Base-by-base conservation (phyloP, 2,888 invertebrate species). In the Geophilus truncorum region DNA sequence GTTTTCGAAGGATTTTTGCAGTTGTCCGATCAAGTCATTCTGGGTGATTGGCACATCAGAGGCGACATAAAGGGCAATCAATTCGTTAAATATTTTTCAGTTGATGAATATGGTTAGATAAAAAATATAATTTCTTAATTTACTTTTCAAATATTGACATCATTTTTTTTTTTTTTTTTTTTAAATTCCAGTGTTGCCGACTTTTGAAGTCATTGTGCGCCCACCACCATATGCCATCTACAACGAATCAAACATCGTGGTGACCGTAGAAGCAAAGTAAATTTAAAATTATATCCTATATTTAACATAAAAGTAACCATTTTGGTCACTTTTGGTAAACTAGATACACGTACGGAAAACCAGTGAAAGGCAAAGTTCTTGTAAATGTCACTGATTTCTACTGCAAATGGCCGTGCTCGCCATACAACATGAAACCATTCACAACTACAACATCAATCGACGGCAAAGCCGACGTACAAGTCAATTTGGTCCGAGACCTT, bases 151-250 rank as follows among this genome's bases (percentile, higher is more conserved):
- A 57, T 15, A 57, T 34, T 77, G 4, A 30, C 15, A 28, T 5
- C 18, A 70, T 57, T 21, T 40, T 45, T 21, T 4, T 45, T 18
- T 70, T 21, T 77, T 21, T 79, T 78, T 81, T 81, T 80, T 78
- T 79, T 51, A 23, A 51, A 23, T 83, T 85, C 18, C 83, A 87
- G 88, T 89, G 32, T 85, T 89, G 36, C 89, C 89, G 5, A 89
- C 88, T 82, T 89, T 88, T 84, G 88, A 89, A 83, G 88, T 89
- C 3, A 86, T 84, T 25, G 86, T 89, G 40, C 86, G 87, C 62
- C 85, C 88, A 2, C 88, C 89, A 6, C 83, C 86, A 0, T 89
- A 86, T 84, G 86, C 85, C 30, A 86, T 88, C 18, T 84, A 86
- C 78, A 85, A 85, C 70, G 87, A 88, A 21, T 83, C 82, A 34